A percentile compares a stretch with the other conserved stretches of the same genome.
These are phyloP conservation scores for Nansenia antarctica DNA, from an alignment of 2,113 vertebrate species.

Conservation along the genomic window DNA sequence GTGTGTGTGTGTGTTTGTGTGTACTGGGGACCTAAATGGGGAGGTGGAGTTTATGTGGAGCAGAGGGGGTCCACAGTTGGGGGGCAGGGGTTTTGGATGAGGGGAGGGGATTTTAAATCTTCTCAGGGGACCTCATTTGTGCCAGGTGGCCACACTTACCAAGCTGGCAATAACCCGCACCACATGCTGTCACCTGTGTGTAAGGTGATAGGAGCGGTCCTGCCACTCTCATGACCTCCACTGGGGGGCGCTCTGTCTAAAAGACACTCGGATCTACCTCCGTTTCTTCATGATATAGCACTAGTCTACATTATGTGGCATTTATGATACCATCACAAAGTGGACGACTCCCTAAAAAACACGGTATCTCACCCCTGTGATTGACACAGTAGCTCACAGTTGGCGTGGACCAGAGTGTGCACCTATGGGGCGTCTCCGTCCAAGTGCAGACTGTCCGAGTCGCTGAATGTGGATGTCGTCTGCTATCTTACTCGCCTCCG, in stretches of 20 bases:
- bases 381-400: not conserved
- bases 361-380: no score
- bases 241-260: conserved; percentile 34
- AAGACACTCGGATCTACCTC: not conserved
- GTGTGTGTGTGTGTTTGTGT: not conserved
- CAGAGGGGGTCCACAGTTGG: conserved; percentile 5
- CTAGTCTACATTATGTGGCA: not conserved
- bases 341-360: no score
- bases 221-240: conserved; percentile 5
- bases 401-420: not conserved
- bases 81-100: conserved; percentile 39
- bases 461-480: not conserved
- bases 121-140: conserved; percentile 56
- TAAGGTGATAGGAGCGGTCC: conserved; percentile 36
- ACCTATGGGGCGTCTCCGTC: not conserved
- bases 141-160: conserved; percentile 52
- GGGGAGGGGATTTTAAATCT: conserved; percentile 45
- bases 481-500: no score
- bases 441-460: not conserved
- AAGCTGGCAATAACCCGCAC: conserved; percentile 54
- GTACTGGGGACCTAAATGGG: conserved; percentile 5
- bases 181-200: conserved; percentile 60
- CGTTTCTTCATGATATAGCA: not conserved
- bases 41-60: not conserved
- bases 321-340: not conserved